phyloP scores from a whole-genome alignment of 2,888 invertebrate genomes.

The Ormyrus nitidulus region DNA sequence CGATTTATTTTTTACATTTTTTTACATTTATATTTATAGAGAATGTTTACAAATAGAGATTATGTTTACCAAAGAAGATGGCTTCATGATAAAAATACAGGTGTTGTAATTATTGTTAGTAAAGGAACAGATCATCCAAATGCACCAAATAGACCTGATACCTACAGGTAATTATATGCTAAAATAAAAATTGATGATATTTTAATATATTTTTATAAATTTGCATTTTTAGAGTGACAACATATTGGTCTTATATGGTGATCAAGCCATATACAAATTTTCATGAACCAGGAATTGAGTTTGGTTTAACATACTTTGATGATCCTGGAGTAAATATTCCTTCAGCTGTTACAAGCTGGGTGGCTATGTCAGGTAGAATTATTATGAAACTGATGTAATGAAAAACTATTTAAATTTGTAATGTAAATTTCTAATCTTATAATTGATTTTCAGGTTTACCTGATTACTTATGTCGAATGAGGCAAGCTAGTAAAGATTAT shows the following conservation, averaged over 20 bases:
- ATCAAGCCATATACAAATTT: conserved; percentile 82
- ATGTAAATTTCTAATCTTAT: conserved; percentile 14
- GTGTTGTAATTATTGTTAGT: conserved; percentile 82
- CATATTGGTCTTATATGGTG: conserved; percentile 93
- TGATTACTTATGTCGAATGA: conserved; percentile 83
- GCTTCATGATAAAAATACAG: conserved; percentile 78
- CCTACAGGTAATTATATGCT: conserved; percentile 78
- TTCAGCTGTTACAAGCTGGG: conserved; percentile 85
- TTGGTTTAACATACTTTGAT: conserved; percentile 91
- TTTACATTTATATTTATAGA: conserved; percentile 75
- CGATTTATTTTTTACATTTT: background rate
- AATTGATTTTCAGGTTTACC: conserved; percentile 80
- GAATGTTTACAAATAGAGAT: conserved; percentile 89
- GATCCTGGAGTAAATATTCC: conserved; percentile 90
- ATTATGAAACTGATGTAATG: background rate
- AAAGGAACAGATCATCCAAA: conserved; percentile 83
- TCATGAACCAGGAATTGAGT: conserved; percentile 85
- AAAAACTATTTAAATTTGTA: conserved; percentile 36
- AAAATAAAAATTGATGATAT: background rate
- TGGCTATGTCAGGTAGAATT: conserved; percentile 75
- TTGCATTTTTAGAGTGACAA: conserved; percentile 77
- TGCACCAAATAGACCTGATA: conserved; percentile 82
- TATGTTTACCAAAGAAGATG: conserved; percentile 86
- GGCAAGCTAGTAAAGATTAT: conserved; percentile 83
- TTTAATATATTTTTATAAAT: too few relatives aligned